Conservation (phyloP, 2,888 invertebrate species). For the Stegophylla sp. region DNA sequence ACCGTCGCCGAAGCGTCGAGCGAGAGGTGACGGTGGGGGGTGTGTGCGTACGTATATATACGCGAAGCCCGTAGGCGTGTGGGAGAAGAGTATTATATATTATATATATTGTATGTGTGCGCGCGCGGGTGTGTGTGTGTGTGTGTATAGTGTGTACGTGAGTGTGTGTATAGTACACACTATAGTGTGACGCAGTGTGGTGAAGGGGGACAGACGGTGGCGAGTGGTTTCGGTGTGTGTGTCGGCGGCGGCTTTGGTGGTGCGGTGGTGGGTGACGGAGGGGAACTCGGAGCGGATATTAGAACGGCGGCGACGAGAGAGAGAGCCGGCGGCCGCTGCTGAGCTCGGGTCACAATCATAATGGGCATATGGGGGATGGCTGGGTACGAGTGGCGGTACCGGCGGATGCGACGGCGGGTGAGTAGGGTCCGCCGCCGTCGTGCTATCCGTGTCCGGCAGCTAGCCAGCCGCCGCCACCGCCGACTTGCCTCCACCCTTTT, state of each 20-base stretch:
- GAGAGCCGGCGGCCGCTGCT: slow-evolving; percentile 43
- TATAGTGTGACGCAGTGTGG: slow-evolving; percentile 2
- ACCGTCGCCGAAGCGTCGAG: slow-evolving; percentile 36
- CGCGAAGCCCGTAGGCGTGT: slow-evolving; percentile 50
- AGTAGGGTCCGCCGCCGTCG: slow-evolving; percentile 52
- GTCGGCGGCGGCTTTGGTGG: slow-evolving; percentile 4
- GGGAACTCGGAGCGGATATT: slow-evolving; percentile 54
- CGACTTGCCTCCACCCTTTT: slow-evolving; percentile 43
- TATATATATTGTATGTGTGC: not conserved
- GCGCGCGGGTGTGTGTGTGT: not conserved
- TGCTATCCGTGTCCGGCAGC: slow-evolving; percentile 55
- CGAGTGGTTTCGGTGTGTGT: slow-evolving; percentile 40
- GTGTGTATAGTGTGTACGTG: slow-evolving; percentile 2
- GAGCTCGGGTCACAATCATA: slow-evolving; percentile 55
- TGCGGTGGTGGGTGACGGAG: not conserved
- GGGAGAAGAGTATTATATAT: slow-evolving; percentile 35
- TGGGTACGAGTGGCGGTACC: slow-evolving; percentile 10
- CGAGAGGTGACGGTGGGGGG: not conserved
- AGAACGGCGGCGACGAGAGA: slow-evolving; percentile 37
- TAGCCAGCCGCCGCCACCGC: slow-evolving; percentile 43
- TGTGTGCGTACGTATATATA: not conserved
- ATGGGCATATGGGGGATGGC: slow-evolving; percentile 49
- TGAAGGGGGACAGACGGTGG: not conserved
- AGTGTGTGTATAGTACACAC: too few relatives aligned
- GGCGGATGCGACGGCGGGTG: slow-evolving; percentile 38